Base-by-base conservation (phyloP, 2,113 vertebrate genomes). In the rabbit (Oryctolagus cuniculus) region DNA sequence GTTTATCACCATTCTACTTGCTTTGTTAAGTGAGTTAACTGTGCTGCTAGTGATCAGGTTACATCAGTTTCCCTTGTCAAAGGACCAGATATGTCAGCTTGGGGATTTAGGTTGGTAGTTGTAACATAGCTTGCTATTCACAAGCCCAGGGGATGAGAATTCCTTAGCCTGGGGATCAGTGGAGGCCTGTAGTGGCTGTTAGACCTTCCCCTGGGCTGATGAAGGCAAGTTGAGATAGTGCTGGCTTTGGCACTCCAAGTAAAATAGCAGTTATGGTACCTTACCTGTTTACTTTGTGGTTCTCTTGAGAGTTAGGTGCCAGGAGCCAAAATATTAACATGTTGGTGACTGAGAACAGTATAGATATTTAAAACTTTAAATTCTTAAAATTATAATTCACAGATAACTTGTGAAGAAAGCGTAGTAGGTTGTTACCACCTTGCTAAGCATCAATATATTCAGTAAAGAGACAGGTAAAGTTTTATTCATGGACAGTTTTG, bases 81-180 rank as follows among this genome's bases (percentile, higher is more conserved):
- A 96, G 87, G 73, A 92, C 36, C n/a, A 83, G 66, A 86, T 81
- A 74, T 90, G 83, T 93, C 16, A 87, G 44, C 83, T 85, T 96
- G 63, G 69, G 84, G 85, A 88, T 95, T 73, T 75, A 75, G 63
- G 55, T 91, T 95, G 75, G 78, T 92, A 90, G 74, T 93, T 97
- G 86, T n/a, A 81, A 86, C 49, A 89, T 96, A 58, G 24, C 51
- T 97, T 69, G 70, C 21, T 63, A 70, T 87, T 96, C 91, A 85
- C 67, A 88, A 90, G 66, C 93, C 74, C 88, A 77, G 94, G 90
- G 93, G 93, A 96, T 93, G 94, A 93, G 85, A 92, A 87, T 94
- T 94, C 69, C 73, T 94, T 92, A 93, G 95, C 25, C 24, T 75
- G 72, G 92, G 82, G 79, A 92, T 49, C 34, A 77, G 22, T 38